Conservation (phyloP, 2,888 invertebrate genomes). For the Perizoma flavofasciatum region DNA sequence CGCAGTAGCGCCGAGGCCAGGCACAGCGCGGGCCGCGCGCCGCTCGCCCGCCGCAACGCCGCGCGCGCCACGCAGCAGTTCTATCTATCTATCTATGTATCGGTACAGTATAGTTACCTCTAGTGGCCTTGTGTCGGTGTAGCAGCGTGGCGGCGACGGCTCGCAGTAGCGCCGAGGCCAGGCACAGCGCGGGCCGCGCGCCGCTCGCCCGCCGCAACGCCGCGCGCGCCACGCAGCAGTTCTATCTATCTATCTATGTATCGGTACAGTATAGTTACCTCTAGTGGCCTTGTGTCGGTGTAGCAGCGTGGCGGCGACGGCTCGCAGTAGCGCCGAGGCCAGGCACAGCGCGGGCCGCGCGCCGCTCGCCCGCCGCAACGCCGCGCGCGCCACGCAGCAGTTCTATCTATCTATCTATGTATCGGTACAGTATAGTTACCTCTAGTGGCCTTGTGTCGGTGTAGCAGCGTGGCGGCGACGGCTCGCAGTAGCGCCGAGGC, state of each 20-base stretch:
- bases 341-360: constrained; percentile 73
- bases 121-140: constrained; percentile 88
- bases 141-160: constrained; percentile 90
- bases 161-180: constrained; percentile 73
- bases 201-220: constrained; percentile 89
- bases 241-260: constrained; percentile 67
- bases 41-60: constrained; percentile 89
- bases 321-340: constrained; percentile 73
- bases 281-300: constrained; percentile 88
- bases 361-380: constrained; percentile 89
- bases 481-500: constrained; percentile 74
- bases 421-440: constrained; percentile 3
- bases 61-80: constrained; percentile 93
- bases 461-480: constrained; percentile 91
- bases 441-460: constrained; percentile 87
- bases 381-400: constrained; percentile 91
- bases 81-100: constrained; percentile 56
- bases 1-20: constrained; percentile 74
- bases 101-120: constrained; percentile 10
- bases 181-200: constrained; percentile 74
- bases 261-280: constrained; percentile 7
- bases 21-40: constrained; percentile 74
- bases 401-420: constrained; percentile 75
- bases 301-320: constrained; percentile 90
- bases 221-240: constrained; percentile 92